These are phyloP conservation scores for Mythimna albipuncta DNA, from an alignment of 2,888 invertebrate genomes.

Conservation along the genomic window DNA sequence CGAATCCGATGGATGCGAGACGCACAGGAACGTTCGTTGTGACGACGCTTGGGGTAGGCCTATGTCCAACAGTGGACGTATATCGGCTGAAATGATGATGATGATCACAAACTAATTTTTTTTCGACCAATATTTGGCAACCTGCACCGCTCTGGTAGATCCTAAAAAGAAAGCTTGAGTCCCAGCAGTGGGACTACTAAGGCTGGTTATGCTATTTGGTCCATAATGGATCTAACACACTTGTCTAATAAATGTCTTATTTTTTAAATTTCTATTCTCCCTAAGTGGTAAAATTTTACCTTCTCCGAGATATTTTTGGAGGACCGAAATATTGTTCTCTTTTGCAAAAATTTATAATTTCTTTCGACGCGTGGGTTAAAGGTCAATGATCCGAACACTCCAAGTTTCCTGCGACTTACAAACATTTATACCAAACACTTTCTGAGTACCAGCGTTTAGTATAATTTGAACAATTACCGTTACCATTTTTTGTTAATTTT, in stretches of 20 bases:
- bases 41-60: no score
- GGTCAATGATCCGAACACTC: not conserved
- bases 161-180: no score
- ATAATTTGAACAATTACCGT: constrained; percentile 24
- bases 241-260: constrained; percentile 9
- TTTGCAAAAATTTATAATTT: constrained; percentile 26
- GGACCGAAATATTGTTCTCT: constrained; percentile 21
- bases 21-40: no score
- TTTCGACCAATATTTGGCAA: no score
- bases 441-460: constrained; percentile 7
- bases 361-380: constrained; percentile 9
- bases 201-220: no score
- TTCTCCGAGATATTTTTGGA: not conserved
- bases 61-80: no score
- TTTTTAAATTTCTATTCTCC: constrained; percentile 1
- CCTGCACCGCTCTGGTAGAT: no score
- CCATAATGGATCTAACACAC: not conserved
- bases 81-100: no score
- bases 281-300: not conserved
- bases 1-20: no score
- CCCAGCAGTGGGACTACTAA: no score
- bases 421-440: constrained; percentile 34
- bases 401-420: not conserved
- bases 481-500: not conserved
- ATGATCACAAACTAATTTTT: no score